Evolutionary conservation across 2,888 invertebrate species (phyloP).

Genomic region (Horisme vitalbata): DNA sequence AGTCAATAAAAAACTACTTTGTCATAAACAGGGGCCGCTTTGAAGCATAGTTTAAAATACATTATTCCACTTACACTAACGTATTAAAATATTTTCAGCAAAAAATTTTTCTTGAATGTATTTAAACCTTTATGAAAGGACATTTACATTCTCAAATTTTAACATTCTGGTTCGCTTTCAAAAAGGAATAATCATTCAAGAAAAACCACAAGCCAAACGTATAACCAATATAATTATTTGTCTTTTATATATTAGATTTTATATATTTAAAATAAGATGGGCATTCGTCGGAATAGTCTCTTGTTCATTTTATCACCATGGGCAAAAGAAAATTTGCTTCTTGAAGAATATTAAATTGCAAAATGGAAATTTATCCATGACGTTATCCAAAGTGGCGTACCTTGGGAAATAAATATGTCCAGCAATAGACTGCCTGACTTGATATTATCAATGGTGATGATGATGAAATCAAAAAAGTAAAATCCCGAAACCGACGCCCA

Average conservation of each 20-base stretch:
- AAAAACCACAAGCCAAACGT: conserved; percentile 4
- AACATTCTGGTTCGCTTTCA: no score
- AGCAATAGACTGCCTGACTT: no score
- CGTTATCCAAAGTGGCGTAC: no score
- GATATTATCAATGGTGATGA: no score
- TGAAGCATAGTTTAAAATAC: neutral
- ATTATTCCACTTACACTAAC: conserved; percentile 4
- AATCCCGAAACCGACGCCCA: conserved; percentile 7
- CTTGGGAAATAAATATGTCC: no score
- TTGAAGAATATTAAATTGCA: no score
- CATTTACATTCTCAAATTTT: neutral
- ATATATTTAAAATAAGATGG: conserved; percentile 5
- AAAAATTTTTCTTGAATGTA: conserved; percentile 9
- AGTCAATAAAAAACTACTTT: no score
- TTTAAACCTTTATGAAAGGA: neutral
- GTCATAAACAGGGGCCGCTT: no score
- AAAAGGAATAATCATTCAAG: conserved; percentile 6
- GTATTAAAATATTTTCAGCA: conserved; percentile 17
- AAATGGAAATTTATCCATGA: no score
- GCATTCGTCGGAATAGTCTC: neutral
- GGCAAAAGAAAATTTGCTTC: no score
- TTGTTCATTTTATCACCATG: no score
- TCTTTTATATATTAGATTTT: neutral
- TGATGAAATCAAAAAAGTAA: no score
- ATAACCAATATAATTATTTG: conserved; percentile 10